These are phyloP conservation scores for Xestia sexstrigata DNA, from an alignment of 2,888 invertebrate species.

Conservation along the genomic window DNA sequence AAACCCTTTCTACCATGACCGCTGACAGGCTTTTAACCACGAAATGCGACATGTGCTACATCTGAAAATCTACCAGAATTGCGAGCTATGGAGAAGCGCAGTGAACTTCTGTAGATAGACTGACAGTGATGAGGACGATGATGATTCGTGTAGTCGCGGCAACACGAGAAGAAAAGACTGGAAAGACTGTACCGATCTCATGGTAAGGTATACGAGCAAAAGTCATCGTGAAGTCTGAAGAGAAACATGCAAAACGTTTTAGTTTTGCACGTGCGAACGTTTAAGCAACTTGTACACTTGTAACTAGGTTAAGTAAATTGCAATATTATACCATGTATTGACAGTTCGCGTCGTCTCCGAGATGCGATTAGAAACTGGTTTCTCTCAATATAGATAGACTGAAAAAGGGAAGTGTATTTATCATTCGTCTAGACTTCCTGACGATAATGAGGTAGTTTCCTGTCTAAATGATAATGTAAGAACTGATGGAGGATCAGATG, in stretches of 20 bases:
- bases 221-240: background rate
- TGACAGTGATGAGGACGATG: background rate
- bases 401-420: background rate
- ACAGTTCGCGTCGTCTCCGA: constrained; percentile 31
- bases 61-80: background rate
- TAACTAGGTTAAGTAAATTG: constrained; percentile 43
- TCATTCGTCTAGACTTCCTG: background rate
- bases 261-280: constrained; percentile 21
- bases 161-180: background rate
- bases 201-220: background rate
- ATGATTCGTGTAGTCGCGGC: background rate
- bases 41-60: background rate
- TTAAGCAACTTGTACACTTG: constrained; percentile 9
- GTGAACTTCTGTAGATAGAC: background rate
- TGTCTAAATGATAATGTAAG: background rate
- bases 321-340: constrained; percentile 33
- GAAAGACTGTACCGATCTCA: background rate
- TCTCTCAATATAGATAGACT: background rate
- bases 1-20: background rate
- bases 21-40: background rate
- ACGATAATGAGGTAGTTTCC: background rate
- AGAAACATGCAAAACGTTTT: constrained; percentile 9
- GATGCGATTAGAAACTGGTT: constrained; percentile 9
- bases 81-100: too few species aligned
- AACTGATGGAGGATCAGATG: background rate